phyloP scores from a whole-genome alignment of 1,140 invertebrate species.

The Ostrea denselamellosa region DNA sequence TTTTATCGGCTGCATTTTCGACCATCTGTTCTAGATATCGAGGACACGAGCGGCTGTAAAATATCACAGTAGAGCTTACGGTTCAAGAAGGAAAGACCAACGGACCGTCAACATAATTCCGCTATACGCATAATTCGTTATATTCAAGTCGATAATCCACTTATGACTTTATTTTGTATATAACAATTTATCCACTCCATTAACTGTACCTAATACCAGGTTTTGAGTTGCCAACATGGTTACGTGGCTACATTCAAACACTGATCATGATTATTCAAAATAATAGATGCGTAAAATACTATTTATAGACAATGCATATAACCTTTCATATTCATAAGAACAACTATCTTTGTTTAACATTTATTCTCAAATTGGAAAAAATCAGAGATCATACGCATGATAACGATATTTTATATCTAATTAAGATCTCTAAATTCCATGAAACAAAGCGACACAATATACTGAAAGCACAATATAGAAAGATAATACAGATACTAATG shows the following conservation, averaged over 20 bases:
- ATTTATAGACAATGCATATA: not conserved
- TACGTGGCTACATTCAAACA: not conserved
- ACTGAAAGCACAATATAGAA: conserved; percentile 26
- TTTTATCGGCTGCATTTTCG: too few relatives aligned
- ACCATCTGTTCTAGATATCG: too few relatives aligned
- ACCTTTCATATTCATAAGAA: not conserved
- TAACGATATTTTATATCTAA: conserved; percentile 39
- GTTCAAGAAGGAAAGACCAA: too few relatives aligned
- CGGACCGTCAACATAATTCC: too few relatives aligned
- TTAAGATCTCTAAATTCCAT: conserved; percentile 35
- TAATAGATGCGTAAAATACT: not conserved
- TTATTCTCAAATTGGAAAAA: conserved; percentile 40
- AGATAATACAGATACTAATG: not conserved
- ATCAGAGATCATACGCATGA: conserved; percentile 37
- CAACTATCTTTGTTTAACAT: not conserved
- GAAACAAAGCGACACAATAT: conserved; percentile 38
- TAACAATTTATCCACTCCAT: too few relatives aligned
- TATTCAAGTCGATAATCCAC: too few relatives aligned
- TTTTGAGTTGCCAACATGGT: too few relatives aligned
- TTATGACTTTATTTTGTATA: too few relatives aligned
- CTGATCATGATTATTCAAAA: not conserved
- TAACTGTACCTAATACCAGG: too few relatives aligned
- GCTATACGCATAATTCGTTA: too few relatives aligned
- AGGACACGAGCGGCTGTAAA: too few relatives aligned
- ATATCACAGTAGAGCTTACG: too few relatives aligned